phyloP scores from a whole-genome alignment of 2,113 vertebrate genomes.

The Malurus cyaneus region DNA sequence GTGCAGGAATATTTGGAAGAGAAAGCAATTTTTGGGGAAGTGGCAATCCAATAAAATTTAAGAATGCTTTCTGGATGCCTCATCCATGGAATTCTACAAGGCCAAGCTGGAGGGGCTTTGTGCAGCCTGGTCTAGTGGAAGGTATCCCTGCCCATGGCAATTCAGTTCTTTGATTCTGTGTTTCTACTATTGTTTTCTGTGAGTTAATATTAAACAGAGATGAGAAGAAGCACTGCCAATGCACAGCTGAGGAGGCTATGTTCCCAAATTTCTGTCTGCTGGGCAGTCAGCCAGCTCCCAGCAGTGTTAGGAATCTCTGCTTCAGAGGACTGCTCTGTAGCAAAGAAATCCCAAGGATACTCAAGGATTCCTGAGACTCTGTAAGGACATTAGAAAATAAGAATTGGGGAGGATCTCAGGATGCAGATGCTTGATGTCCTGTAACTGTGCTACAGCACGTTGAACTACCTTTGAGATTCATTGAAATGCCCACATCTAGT shows the following conservation, averaged over 20 bases:
- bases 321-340: neutral
- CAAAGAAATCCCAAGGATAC: neutral
- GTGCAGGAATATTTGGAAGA: neutral
- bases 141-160: neutral
- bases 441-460: fast-evolving
- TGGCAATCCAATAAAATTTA: neutral
- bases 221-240: neutral
- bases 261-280: neutral
- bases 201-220: neutral
- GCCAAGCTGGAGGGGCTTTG: neutral
- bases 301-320: neutral
- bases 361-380: neutral
- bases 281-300: neutral
- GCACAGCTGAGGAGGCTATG: neutral
- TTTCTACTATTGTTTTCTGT: neutral
- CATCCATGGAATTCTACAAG: neutral
- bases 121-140: neutral
- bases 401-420: neutral
- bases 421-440: neutral
- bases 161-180: neutral
- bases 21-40: neutral
- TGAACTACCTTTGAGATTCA: neutral
- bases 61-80: neutral
- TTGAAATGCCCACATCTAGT: neutral
- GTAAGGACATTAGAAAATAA: neutral